A percentile compares a stretch with the other conserved stretches of the same genome.
phyloP scores from a whole-genome alignment of 2,888 invertebrate genomes.

The Beris morrisii region DNA sequence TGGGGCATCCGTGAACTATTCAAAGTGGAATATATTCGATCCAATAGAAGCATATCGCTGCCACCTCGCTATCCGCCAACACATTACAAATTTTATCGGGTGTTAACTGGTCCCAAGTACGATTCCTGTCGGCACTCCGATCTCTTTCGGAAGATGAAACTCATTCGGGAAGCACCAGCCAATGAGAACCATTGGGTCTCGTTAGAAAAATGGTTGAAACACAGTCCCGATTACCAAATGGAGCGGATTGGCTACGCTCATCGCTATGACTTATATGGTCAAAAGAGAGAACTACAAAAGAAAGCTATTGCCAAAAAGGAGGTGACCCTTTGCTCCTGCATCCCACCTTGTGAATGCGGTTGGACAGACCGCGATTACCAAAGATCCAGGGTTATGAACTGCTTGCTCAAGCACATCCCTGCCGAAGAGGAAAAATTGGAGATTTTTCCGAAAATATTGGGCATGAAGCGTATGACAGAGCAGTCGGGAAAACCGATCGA shows the following conservation, averaged over 20 bases:
- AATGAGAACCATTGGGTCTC: slow-evolving; percentile 60
- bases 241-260: slow-evolving; percentile 44
- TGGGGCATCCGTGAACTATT: slow-evolving; percentile 55
- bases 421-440: background rate
- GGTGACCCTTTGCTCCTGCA: slow-evolving; percentile 40
- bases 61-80: slow-evolving; percentile 58
- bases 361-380: slow-evolving; percentile 40
- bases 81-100: slow-evolving; percentile 59
- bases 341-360: slow-evolving; percentile 46
- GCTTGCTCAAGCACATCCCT: slow-evolving; percentile 13
- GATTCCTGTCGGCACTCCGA: slow-evolving; percentile 58
- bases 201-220: slow-evolving; percentile 46
- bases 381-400: slow-evolving; percentile 38
- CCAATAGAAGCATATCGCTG: slow-evolving; percentile 56
- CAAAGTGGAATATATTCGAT: slow-evolving; percentile 55
- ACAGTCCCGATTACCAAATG: slow-evolving; percentile 33
- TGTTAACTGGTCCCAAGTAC: slow-evolving; percentile 59
- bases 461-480: too few relatives aligned
- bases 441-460: too few relatives aligned
- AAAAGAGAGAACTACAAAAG: slow-evolving; percentile 13
- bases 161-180: slow-evolving; percentile 56
- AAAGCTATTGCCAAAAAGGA: background rate
- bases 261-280: slow-evolving; percentile 32
- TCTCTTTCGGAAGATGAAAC: slow-evolving; percentile 60
- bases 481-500: too few relatives aligned